phyloP scores from a whole-genome alignment of 2,113 vertebrate genomes.

The Daboia siamensis region DNA sequence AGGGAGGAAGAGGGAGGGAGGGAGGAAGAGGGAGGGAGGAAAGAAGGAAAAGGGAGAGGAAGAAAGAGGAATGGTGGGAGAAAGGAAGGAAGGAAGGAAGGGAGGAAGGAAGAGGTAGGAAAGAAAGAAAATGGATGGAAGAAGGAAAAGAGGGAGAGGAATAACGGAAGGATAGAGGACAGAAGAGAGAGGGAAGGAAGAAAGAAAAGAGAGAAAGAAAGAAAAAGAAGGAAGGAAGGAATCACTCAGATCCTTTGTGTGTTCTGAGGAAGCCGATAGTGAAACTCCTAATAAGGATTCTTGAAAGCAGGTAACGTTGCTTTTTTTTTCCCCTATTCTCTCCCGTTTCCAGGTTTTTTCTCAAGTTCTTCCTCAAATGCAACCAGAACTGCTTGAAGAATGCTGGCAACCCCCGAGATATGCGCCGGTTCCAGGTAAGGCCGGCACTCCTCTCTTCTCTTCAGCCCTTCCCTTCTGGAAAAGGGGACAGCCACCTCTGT shows the following conservation, averaged over 20 bases:
- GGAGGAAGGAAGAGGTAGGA: no score
- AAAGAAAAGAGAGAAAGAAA: no score
- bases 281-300: background rate
- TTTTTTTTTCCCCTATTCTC: conserved; percentile 57
- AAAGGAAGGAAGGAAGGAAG: no score
- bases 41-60: no score
- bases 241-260: background rate
- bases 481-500: background rate
- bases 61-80: no score
- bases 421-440: conserved; percentile 87
- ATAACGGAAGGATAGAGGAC: no score
- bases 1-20: background rate
- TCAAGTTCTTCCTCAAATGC: conserved; percentile 62
- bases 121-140: no score
- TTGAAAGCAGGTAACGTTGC: background rate
- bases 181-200: no score
- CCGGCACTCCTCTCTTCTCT: background rate
- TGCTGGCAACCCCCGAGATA: conserved; percentile 90
- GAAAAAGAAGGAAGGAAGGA: background rate
- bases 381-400: conserved; percentile 97
- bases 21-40: no score
- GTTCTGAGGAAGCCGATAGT: background rate
- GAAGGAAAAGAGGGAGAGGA: no score
- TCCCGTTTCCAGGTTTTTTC: conserved; percentile 91
- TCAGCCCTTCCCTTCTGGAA: background rate